Evolutionary conservation across 2,113 vertebrate species (phyloP).

Genomic region (Proterorhinus semilunaris): DNA sequence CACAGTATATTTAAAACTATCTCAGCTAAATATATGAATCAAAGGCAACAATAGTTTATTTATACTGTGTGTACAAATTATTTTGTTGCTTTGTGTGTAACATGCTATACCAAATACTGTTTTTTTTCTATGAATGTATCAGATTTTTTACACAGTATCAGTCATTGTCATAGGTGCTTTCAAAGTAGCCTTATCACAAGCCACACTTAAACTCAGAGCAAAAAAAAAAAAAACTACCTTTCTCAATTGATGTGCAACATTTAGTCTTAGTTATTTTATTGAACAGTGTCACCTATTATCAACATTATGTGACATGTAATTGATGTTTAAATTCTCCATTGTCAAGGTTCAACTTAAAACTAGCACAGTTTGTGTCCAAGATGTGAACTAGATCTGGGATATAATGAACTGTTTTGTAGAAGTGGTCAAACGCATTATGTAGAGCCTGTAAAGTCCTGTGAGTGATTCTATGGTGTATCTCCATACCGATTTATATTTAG

Average conservation of each 20-base stretch:
- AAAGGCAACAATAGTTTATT: conserved; percentile 47
- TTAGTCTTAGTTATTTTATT: conserved; percentile 9
- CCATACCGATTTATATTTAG: conserved; percentile 28
- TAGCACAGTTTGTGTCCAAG: conserved; percentile 38
- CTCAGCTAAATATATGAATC: conserved; percentile 41
- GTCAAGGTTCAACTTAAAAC: conserved; percentile 45
- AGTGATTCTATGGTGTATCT: conserved; percentile 20
- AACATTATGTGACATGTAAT: conserved; percentile 27
- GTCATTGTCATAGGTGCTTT: conserved; percentile 52
- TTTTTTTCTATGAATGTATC: conserved; percentile 65
- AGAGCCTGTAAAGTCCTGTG: conserved; percentile 44
- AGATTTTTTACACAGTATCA: conserved; percentile 29
- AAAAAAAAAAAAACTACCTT: conserved; percentile 48
- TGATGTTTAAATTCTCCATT: conserved; percentile 52
- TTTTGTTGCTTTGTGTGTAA: conserved; percentile 54
- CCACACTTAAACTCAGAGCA: conserved; percentile 38
- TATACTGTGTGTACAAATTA: conserved; percentile 48
- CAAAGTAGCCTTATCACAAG: conserved; percentile 50
- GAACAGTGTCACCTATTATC: conserved; percentile 10
- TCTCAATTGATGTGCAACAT: conserved; percentile 16
- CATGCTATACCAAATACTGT: conserved; percentile 71
- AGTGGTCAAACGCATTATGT: conserved; percentile 32
- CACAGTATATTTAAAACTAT: conserved; percentile 35
- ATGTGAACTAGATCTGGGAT: conserved; percentile 21
- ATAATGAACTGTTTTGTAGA: conserved; percentile 30